Base-by-base conservation (phyloP, 2,888 invertebrate genomes). In the Microctonus brassicae region DNA sequence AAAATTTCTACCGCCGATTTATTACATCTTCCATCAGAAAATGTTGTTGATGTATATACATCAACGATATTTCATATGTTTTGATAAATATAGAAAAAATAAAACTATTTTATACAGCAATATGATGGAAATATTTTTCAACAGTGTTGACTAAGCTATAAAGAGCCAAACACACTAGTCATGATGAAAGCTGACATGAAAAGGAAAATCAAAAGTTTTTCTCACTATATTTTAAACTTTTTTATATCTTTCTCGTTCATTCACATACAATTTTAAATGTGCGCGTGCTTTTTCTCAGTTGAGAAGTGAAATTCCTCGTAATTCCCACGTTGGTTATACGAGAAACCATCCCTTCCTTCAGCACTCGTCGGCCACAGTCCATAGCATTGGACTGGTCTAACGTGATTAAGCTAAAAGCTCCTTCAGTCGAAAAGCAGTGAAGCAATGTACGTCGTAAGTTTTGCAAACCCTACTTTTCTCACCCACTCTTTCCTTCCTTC, bases 361-460 rank as follows among this genome's bases (percentile, higher is more conserved):
- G 7, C 58, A 52, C 24, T 55, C 24, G 60, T 53, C 63, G 62
- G 73, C 69, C 72, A 69, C 74, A 72, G 73, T 74, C 69, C 70
- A 73, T 61, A 53, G 72, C 73, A 74, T 73, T 61, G 67, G 74
- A 76, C 76, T 72, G 74, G 74, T 76, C 72, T 76, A 78, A 79
- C 76, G 78, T 79, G 78, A 79, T 79, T 78, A 79, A 78, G 78
- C 78, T 79, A 78, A 79, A 79, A 79, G 79, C 79, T 73, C 75
- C 73, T 69, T 65, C 73, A 73, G 76, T 78, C 73, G 73, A 73
- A 75, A 73, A 71, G 76, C 65, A 73, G 73, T 73, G 74, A 71
- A 65, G 68, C 67, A 26, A 20, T 22, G 22, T 22, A 55, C 47
- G 34, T 55, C 57, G 33, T 62, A 47, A 47, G 47, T 47, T 47